These are phyloP conservation scores for Parotocinclus haroldoi DNA, from an alignment of 2,797 vertebrate genomes.

Conservation along the genomic window DNA sequence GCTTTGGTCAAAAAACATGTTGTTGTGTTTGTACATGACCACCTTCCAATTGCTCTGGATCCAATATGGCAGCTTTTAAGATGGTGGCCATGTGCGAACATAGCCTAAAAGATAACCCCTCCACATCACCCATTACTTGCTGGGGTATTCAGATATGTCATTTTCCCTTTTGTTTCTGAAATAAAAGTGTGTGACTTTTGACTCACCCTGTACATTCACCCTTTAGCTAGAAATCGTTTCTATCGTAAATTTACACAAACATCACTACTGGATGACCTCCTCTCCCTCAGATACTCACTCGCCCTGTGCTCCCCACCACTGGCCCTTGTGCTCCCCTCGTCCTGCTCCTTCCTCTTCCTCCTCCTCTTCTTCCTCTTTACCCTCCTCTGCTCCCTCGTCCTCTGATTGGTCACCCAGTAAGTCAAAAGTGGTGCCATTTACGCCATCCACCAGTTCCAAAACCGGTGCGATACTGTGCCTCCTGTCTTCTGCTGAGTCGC, in stretches of 20 bases:
- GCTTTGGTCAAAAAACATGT: no score
- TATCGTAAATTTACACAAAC: neutral
- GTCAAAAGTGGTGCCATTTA: constrained; percentile 72
- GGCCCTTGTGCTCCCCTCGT: constrained; percentile 63
- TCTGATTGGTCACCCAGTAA: constrained; percentile 78
- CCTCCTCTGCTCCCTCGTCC: constrained; percentile 74
- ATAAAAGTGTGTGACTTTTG: no score
- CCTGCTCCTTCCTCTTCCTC: constrained; percentile 72
- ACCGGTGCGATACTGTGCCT: constrained; percentile 80
- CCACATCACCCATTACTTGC: no score
- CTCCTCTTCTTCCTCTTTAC: constrained; percentile 69
- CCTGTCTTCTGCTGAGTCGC: constrained; percentile 66
- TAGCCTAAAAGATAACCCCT: no score
- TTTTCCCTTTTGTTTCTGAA: no score
- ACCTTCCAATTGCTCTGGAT: no score
- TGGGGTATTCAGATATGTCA: no score
- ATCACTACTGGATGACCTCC: neutral
- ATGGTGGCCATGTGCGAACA: no score
- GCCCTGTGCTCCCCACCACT: constrained; percentile 74
- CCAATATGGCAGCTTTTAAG: no score
- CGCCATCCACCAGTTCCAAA: constrained; percentile 76
- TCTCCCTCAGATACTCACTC: constrained; percentile 63
- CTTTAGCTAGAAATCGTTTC: no score
- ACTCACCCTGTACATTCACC: no score
- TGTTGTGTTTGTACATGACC: no score